These are phyloP conservation scores for Xenus cinereus DNA, from an alignment of 2,113 vertebrate genomes.

Conservation along the genomic window DNA sequence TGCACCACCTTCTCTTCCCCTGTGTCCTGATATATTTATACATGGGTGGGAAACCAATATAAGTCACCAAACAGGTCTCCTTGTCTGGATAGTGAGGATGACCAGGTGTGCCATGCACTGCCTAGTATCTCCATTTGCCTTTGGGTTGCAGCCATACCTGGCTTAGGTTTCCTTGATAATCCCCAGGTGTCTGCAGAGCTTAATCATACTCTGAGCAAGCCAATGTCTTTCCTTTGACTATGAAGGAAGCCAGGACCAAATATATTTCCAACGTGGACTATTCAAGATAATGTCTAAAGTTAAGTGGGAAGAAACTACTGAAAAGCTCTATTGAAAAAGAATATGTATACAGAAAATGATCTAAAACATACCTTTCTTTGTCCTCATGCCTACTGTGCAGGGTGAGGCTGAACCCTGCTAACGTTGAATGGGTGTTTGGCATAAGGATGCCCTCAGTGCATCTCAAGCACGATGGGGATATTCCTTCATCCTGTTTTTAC, in stretches of 20 bases:
- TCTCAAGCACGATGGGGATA: background rate
- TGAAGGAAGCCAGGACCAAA: background rate
- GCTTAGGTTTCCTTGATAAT: background rate
- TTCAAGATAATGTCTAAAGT: background rate
- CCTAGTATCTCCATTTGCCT: background rate
- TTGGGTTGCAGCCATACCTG: background rate
- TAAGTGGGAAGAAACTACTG: background rate
- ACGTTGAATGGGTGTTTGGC: background rate
- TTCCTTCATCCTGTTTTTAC: background rate
- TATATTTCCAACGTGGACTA: background rate
- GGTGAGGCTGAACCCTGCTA: background rate
- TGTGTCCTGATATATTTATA: too few species aligned
- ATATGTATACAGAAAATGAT: background rate
- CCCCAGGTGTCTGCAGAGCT: background rate
- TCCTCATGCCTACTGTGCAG: background rate
- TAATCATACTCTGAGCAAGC: background rate
- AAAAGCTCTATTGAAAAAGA: background rate
- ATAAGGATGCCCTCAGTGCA: background rate
- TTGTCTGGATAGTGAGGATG: background rate
- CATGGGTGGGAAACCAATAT: accelerated
- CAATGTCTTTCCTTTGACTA: background rate
- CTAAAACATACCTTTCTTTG: background rate
- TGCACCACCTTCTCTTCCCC: background rate
- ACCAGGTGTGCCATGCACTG: background rate
- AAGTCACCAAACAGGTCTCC: background rate